Percentiles rank a stretch among this genome's conserved stretches.
These are phyloP conservation scores for Clarias pachynema DNA, from an alignment of 2,797 vertebrate genomes.

Conservation along the genomic window DNA sequence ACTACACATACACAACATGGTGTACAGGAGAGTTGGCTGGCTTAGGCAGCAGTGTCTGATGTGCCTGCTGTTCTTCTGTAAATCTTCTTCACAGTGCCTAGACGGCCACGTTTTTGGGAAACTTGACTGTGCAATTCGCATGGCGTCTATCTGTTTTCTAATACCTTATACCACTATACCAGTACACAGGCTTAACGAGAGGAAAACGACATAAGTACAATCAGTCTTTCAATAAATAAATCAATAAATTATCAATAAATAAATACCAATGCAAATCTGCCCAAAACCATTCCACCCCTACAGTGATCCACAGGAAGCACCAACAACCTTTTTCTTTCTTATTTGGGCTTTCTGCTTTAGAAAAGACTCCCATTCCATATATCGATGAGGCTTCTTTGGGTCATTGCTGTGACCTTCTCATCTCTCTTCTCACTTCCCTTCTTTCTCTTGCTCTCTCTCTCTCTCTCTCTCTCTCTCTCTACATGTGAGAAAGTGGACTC, in stretches of 20 bases:
- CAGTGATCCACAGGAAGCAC: constrained; percentile 48
- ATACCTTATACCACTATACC: constrained; percentile 23
- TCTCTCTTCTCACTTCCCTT: neutral
- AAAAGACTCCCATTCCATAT: constrained; percentile 9
- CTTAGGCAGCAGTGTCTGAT: constrained; percentile 34
- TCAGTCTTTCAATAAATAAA: constrained; percentile 71
- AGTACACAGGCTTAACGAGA: constrained; percentile 6
- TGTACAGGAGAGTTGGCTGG: neutral
- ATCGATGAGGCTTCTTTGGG: constrained; percentile 24
- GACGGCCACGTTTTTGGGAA: neutral
- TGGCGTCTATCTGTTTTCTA: neutral
- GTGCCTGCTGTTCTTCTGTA: constrained; percentile 12
- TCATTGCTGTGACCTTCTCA: constrained; percentile 35
- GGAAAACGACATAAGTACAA: constrained; percentile 38
- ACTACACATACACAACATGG: constrained; percentile 22
- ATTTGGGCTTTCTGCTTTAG: constrained; percentile 19
- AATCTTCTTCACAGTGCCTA: constrained; percentile 2
- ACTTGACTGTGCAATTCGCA: neutral
- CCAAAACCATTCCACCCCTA: constrained; percentile 33
- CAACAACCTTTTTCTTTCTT: constrained; percentile 35
- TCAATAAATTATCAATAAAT: constrained; percentile 71
- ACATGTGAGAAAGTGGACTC: constrained; percentile 46
- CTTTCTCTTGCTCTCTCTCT: constrained; percentile 15
- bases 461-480: constrained; percentile 27
- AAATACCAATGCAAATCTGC: constrained; percentile 38